Base-by-base conservation (phyloP, 2,888 invertebrate species). In the Drosophila tripunctata region DNA sequence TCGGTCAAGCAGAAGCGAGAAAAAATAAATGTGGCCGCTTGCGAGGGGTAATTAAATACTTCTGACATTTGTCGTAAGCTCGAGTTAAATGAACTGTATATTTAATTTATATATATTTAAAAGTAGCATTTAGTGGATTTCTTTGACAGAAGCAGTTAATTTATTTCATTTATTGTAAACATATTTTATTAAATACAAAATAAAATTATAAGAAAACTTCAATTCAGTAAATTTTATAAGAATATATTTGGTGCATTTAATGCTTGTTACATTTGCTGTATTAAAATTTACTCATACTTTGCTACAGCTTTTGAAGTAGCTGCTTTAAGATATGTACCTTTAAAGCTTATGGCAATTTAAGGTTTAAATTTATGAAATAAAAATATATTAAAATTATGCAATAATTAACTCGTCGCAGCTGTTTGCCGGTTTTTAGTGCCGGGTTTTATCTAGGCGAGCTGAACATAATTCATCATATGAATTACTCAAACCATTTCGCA, bases 401-500 rank as follows among this genome's bases (percentile, higher is more conserved):
- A 50, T 50, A 27, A 50, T 50, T 27, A 40, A 38, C 30, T 21
- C 8, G 48, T 15, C 22, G 48, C 47, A 27, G 38, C 38, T 55
- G 17, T 35, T 27, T 35, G 5, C 14, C n/a, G n/a, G n/a, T 17
- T 54, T 30, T 43, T 31, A 4, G 17, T 48, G 27, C 10, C 27
- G 15, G 22, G 47, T 38, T 50, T 12, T 14, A 40, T 3, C 36
- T 31, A 45, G 55, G 24, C 41, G 40, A 33, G 45, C 21, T 40
- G 38, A 33, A 62, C 70, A 69, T 75, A 69, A 78, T 75, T 75
- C 75, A 75, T 75, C 77, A 73, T 65, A 54, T 63, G 75, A 78
- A 78, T 80, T 80, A 80, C 78, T 80, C 78, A 78, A 74, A 70
- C 74, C 78, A 74, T 77, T 78, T 77, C 61, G 48, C 70, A 80